Base-by-base conservation (phyloP, 2,113 vertebrate genomes). In the Phaetusa simplex region DNA sequence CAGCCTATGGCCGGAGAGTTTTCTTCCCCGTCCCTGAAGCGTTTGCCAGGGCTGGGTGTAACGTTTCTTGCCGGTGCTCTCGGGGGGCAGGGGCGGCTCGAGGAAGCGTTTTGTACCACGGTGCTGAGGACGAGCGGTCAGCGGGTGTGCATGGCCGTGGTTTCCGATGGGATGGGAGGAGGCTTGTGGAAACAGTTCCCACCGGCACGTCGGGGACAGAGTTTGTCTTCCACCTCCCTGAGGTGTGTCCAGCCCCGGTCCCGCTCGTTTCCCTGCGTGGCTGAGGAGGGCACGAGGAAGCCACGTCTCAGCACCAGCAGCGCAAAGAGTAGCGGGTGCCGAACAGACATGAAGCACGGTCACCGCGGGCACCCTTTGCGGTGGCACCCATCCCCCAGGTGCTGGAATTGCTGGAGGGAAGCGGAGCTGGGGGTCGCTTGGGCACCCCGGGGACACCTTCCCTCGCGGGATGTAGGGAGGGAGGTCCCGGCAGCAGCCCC, bases 21-120 rank as follows among this genome's bases (percentile, higher is more conserved):
- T 18, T 27, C 66, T n/a, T 43, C 67, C 49, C 58, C 14, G 0
- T 2, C 47, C n/a, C 61, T 4, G 23, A 18, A 43, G 56, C 2
- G 0, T 47, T 36, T 30, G 5, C 53, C 16, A 4, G 69, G 26
- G n/a, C 2, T 7, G 64, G 36, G 52, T 0, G 4, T 29, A 4
- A 8, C 6, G 0, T 11, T 23, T 22, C 1, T 2, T 20, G 22
- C 24, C 43, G 3, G 2, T 29, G 61, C 62, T 71, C 0, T 3
- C 2, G 3, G 58, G 23, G 38, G 29, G 26, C 21, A 7, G 21
- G 30, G 47, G 30, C 14, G 40, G 2, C 47, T 13, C 10, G 1
- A 3, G 53, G 82, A 8, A 18, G 62, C 1, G 1, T 65, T 69
- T 43, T 17, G 67, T 23, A 7, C 23, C 19, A 0, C 2, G 24